Conservation (phyloP, 2,797 vertebrate genomes). For the Karalla daura region DNA sequence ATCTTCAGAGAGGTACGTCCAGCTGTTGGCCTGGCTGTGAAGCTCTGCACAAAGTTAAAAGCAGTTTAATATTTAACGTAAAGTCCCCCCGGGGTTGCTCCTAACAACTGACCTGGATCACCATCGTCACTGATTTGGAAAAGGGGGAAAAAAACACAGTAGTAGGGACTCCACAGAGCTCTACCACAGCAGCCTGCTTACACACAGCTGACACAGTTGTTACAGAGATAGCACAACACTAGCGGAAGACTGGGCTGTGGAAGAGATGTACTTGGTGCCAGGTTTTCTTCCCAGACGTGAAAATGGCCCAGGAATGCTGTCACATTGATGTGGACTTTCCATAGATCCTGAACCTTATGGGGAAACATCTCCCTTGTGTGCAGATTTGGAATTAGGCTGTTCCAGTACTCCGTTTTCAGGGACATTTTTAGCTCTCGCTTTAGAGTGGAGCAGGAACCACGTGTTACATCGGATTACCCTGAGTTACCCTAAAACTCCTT, state of each 20-base stretch:
- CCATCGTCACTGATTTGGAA: not conserved
- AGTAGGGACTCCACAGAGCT: too few relatives aligned
- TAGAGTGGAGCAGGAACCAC: too few relatives aligned
- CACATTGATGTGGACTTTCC: too few relatives aligned
- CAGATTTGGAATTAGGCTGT: too few relatives aligned
- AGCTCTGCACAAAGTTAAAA: not conserved
- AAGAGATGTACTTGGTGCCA: not conserved
- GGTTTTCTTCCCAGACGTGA: not conserved
- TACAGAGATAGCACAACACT: not conserved
- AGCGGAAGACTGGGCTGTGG: not conserved
- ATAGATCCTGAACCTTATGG: too few relatives aligned
- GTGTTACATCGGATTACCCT: too few relatives aligned
- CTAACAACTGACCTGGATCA: not conserved
- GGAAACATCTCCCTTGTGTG: too few relatives aligned
- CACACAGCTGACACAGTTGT: not conserved
- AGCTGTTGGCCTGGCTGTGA: not conserved
- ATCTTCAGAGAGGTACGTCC: slow-evolving; percentile 94
- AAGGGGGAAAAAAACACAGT: too few relatives aligned
- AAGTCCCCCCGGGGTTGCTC: not conserved
- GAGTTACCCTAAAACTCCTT: too few relatives aligned
- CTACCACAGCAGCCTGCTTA: not conserved
- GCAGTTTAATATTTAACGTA: not conserved
- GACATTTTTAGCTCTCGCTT: too few relatives aligned
- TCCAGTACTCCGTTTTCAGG: too few relatives aligned
- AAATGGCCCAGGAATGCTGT: not conserved